Evolutionary conservation across 2,888 invertebrate genomes (phyloP), one percentile per base, ranked within the genome.

Genomic region (Blomia tropicalis): DNA sequence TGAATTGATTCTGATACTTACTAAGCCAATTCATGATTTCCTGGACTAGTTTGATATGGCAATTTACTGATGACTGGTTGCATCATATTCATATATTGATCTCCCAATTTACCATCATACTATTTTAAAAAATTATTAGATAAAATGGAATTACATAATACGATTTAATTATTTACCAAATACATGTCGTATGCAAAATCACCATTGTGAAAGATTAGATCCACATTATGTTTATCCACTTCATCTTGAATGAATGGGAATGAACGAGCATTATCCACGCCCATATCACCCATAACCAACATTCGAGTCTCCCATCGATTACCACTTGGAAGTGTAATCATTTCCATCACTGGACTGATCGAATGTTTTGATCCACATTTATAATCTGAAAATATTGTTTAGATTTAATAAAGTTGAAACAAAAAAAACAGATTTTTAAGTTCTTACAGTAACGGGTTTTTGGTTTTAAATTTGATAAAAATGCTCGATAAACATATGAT

Each of bases 81-180:
- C 64, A 95, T 83, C 78, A 89, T 87, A 2, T 83, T 79, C 91
- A 95, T 90, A 75, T 91, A 95, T 72, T 83, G 81, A 77, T 95
- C 91, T 0, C 93, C 93, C 32, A 59, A 30, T 25, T 60, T 32
- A 5, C 56, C 61, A 47, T 62, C 47, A n/a, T 64, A 58, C 62
- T 62, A 19, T 11, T 7, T 7, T 36, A 36, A 36, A 36, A 36
- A 11, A 7, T 11, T 17, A 17, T 36, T 7, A 36, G 36, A 36
- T 11, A 36, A 36, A 36, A 17, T 7, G 36, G 36, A 7, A 11
- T 36, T 36, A 36, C 36, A 36, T 17, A 36, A 36, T n/a, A n/a
- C n/a, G n/a, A n/a, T n/a, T n/a, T n/a, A n/a, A n/a, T n/a, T n/a
- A n/a, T n/a, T n/a, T n/a, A n/a, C n/a, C n/a, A n/a, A n/a, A n/a